Evolutionary conservation across 2,797 vertebrate species (phyloP), one percentile per base, ranked within the genome.

Genomic region (Melanogrammus aeglefinus): DNA sequence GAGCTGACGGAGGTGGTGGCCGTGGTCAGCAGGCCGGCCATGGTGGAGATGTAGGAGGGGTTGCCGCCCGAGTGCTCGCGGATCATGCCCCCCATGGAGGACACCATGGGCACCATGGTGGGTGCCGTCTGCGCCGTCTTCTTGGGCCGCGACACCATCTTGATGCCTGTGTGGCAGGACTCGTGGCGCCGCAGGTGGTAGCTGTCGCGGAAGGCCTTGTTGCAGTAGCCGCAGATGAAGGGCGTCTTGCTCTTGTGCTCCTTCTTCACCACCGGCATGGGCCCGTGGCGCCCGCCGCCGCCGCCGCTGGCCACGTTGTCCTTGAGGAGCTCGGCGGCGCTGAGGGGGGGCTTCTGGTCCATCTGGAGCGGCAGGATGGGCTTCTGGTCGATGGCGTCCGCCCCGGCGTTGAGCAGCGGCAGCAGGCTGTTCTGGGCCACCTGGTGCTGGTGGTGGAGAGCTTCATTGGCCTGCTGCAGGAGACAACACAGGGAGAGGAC

Each of bases 131-230:
- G 93, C 80, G 92, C 86, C 0, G 95, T 94, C 94, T 99, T 99
- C 94, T 98, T 99, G 90, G 97, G 96, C 92, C 97, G 95, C 33
- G 97, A 98, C 92, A 99, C 97, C 96, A 99, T 96, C 92, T 99
- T 99, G 91, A 99, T 96, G 66, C 98, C 98, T 27, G 98, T 99
- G 93, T 99, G 98, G 94, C 98, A 98, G 90, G 97, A 99, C 91
- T 99, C 97, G 1, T 99, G 98, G 81, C 98, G 96, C 69, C 98
- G 95, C 92, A 99, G 95, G 93, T 99, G 98, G 94, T 99, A 99
- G 94, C 98, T 99, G 95, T 99, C 98, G 44, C 98, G 97, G 93
- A 99, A 99, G 86, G 97, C 98, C 95, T 99, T 99, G 95, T 96
- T 99, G 94, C 98, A 99, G 93, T 99, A 99, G 87, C 96, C 97